A percentile compares a stretch with the other conserved stretches of the same genome.
Evolutionary conservation across 53 echinoderm and acorn worm genomes (phyloP).

Genomic region (Paracentrotus lividus): DNA sequence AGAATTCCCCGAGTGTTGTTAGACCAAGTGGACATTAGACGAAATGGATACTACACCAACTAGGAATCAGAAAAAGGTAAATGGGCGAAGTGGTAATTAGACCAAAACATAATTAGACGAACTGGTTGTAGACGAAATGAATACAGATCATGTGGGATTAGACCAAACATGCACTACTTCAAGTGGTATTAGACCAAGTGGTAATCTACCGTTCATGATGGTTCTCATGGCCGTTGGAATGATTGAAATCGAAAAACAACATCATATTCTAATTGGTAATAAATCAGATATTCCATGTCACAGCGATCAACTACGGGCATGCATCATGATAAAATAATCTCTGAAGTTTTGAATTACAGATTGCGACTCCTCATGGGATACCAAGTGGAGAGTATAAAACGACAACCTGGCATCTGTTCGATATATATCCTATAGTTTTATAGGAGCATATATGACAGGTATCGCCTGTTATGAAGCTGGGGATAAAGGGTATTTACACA

Average conservation of each 20-base stretch:
- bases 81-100: too few relatives aligned
- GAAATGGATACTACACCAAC: too few relatives aligned
- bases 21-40: too few relatives aligned
- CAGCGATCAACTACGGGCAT: not conserved
- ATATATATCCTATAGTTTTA: conserved; percentile 4
- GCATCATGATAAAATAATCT: conserved; percentile 41
- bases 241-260: conserved; percentile 47
- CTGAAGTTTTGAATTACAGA: conserved; percentile 42
- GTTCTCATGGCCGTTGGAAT: not conserved
- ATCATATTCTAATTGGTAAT: conserved; percentile 47
- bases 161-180: too few relatives aligned
- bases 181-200: too few relatives aligned
- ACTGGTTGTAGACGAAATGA: too few relatives aligned
- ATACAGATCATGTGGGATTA: too few relatives aligned
- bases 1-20: too few relatives aligned
- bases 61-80: too few relatives aligned
- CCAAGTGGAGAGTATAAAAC: not conserved
- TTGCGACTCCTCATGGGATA: not conserved
- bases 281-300: conserved; percentile 7
- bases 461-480: conserved; percentile 13
- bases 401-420: conserved; percentile 20
- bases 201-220: not conserved
- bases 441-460: not conserved
- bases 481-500: conserved; percentile 20
- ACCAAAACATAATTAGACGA: too few relatives aligned